Evolutionary conservation across 2,888 invertebrate genomes (phyloP).

Genomic region (Argyresthia goedartella): DNA sequence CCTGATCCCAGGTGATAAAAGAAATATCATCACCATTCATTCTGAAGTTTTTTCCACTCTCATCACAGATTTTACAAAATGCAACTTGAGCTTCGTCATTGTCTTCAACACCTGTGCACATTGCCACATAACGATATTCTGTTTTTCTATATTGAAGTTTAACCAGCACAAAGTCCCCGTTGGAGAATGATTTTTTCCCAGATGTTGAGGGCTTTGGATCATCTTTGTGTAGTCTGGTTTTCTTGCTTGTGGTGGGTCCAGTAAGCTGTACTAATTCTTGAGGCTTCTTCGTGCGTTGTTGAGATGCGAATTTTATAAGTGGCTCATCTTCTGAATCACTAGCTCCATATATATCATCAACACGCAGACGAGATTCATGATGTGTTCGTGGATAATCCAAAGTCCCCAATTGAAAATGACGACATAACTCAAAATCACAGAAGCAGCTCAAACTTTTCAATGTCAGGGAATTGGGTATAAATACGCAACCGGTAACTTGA

Average conservation of each 20-base stretch:
- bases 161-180: constrained; percentile 6
- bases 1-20: constrained; percentile 12
- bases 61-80: neutral
- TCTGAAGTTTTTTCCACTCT: constrained; percentile 11
- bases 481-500: constrained; percentile 9
- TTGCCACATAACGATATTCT: constrained; percentile 11
- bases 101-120: constrained; percentile 8
- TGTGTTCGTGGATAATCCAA: constrained; percentile 2
- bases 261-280: constrained; percentile 2
- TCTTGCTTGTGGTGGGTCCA: constrained; percentile 6
- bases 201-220: constrained; percentile 8
- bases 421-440: constrained; percentile 8
- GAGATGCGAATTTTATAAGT: neutral
- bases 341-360: constrained; percentile 3
- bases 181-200: constrained; percentile 9
- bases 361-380: neutral
- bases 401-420: constrained; percentile 2
- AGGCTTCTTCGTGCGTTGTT: constrained; percentile 7
- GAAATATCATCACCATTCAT: constrained; percentile 12
- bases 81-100: no score
- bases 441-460: constrained; percentile 11
- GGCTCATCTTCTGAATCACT: constrained; percentile 2
- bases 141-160: constrained; percentile 5
- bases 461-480: constrained; percentile 8
- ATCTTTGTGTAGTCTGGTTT: neutral